Base-by-base conservation (phyloP, 2,797 vertebrate genomes). In the Eulemur coronatus region DNA sequence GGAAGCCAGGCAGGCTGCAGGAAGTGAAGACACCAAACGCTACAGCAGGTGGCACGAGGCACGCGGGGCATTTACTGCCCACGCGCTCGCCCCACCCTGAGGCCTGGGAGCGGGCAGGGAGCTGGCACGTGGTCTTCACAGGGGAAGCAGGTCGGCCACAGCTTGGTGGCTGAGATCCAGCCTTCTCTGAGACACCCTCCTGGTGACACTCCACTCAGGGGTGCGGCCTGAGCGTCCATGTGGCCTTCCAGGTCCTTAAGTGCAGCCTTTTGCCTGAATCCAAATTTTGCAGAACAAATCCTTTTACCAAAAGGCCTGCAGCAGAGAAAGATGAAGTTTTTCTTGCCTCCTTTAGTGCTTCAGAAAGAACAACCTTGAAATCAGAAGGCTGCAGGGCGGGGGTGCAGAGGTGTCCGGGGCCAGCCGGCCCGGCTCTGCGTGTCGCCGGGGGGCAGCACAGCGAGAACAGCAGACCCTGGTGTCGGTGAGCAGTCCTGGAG, bases 51-150 rank as follows among this genome's bases (percentile, higher is more conserved):
- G 73, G 35, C 35, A 0, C 5, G 20, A 28, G 46, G 10, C 20
- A 15, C 0, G 18, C 1, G n/a, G 82, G 69, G 78, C 1, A 14
- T 1, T 26, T 7, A n/a, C 50, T 38, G 5, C 33, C n/a, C 38
- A 0, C 1, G 0, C 18, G 50, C 15, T 28, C 0, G 0, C n/a
- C 24, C 57, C 35, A 17, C 12, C 57, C 55, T 2, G 2, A 80
- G 87, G 33, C 30, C 65, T 43, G 50, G 18, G 24, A 50, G 20
- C 7, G 0, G 33, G 75, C 67, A 41, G 46, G n/a, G 26, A 35
- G 52, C 73, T 7, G 18, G 50, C 35, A 18, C 1, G 0, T 17
- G 43, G 63, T 35, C 55, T 76, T 48, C 7, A 2, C 33, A 12
- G 10, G 57, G 33, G 22, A 52, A 33, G 33, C 41, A n/a, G 65